Evolutionary conservation across 53 echinoderm and acorn worm species (phyloP).

Genomic region (Astropecten irregularis): DNA sequence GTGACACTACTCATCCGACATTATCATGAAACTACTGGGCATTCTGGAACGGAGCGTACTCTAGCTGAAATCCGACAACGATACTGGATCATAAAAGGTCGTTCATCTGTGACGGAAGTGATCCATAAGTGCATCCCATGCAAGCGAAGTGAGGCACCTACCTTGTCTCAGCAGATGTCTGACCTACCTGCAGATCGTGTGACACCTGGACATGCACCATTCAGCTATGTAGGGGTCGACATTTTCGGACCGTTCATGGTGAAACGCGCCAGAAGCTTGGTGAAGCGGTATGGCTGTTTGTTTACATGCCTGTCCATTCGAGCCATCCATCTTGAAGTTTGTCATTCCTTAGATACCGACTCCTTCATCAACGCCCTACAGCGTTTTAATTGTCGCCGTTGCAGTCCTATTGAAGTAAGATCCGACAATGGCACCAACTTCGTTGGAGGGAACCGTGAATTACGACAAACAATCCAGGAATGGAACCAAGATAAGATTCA

Average conservation of each 20-base stretch:
- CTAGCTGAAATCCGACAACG: constrained; percentile 26
- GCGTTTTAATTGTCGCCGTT: not conserved
- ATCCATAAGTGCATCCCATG: constrained; percentile 22
- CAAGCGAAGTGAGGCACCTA: not conserved
- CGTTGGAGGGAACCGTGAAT: not conserved
- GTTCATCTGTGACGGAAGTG: not conserved
- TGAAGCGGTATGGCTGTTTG: constrained; percentile 12
- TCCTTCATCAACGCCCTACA: not conserved
- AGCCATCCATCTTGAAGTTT: not conserved
- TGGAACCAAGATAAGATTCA: constrained; percentile 10
- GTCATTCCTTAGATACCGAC: not conserved
- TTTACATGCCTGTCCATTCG: constrained; percentile 10
- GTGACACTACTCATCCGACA: constrained; percentile 12
- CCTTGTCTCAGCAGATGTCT: constrained; percentile 3
- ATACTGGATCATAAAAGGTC: constrained; percentile 33
- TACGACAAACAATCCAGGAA: not conserved
- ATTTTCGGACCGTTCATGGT: constrained; percentile 18
- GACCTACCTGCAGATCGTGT: constrained; percentile 28
- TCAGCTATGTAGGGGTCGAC: not conserved
- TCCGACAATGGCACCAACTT: constrained; percentile 61
- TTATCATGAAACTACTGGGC: not conserved
- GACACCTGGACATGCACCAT: constrained; percentile 3
- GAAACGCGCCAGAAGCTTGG: not conserved
- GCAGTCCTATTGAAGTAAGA: not conserved
- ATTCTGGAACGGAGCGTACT: constrained; percentile 13